Evolutionary conservation across 2,888 invertebrate species (phyloP), one percentile per base, ranked within the genome.

Genomic region (Macrosoma leucophasiata): DNA sequence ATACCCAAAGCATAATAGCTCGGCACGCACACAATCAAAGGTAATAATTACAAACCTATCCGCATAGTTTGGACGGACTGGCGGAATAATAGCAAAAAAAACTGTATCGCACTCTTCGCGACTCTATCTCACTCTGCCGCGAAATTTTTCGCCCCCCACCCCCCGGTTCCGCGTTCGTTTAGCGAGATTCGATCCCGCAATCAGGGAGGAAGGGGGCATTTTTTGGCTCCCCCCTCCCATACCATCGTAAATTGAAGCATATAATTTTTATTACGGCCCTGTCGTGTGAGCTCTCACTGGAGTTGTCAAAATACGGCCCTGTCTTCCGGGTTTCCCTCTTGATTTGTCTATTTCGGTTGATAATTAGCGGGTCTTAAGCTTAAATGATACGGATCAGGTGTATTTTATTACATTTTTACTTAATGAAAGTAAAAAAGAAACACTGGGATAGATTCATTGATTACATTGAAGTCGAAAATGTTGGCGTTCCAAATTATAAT

Each of bases 261-360:
- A 84, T 84, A 84, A 84, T 84, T 84, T 84, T 84, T 84, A 84
- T 84, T 84, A 81, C 82, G 63, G 59, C 60, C 65, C 69, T 75
- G 78, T 75, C 77, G 77, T 76, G 64, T 74, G 65, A 69, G 74
- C 55, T 62, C 64, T 58, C 62, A 57, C 58, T 53, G 45, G 53
- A 53, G 48, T 55, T 55, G 54, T 56, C 56, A 55, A 50, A 55
- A 54, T 44, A 43, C 43, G 43, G 48, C 48, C 46, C 50, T n/a
- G n/a, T n/a, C n/a, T 35, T 24, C 29, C 29, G 15, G 3, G 35
- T 25, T 29, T 32, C 30, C 30, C 29, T 36, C 36, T 36, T 36
- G 28, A 11, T 18, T 31, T 36, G 24, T 39, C 41, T 41, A 29
- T 28, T 21, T 11, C 13, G 32, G 12, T 33, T 21, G 15, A 33